These are phyloP conservation scores for Xenopus petersii DNA, from an alignment of 2,797 vertebrate species.

Conservation along the genomic window DNA sequence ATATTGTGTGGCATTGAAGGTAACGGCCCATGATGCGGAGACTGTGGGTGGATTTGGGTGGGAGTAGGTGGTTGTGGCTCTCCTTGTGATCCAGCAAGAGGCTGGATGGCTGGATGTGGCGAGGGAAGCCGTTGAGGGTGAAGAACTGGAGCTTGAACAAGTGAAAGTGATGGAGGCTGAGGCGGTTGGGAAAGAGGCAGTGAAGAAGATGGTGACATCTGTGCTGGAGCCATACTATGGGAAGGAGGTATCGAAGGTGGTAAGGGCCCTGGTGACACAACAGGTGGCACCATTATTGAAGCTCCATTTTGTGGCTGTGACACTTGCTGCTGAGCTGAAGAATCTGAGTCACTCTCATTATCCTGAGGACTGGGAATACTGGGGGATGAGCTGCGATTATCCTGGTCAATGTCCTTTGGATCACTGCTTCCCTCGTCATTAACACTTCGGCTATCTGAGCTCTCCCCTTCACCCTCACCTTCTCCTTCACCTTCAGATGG, in stretches of 20 bases:
- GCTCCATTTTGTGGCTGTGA: slow-evolving; percentile 76
- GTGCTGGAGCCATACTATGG: slow-evolving; percentile 65
- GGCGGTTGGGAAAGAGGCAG: slow-evolving; percentile 71
- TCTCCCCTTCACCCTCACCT: slow-evolving; percentile 76
- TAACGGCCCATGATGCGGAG: slow-evolving; percentile 76
- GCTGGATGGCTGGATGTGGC: slow-evolving; percentile 81
- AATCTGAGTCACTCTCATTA: slow-evolving; percentile 97
- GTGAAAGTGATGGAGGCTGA: slow-evolving; percentile 64
- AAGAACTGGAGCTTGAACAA: slow-evolving; percentile 76
- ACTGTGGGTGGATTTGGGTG: slow-evolving; percentile 71
- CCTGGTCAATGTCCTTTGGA: slow-evolving; percentile 98
- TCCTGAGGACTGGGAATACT: slow-evolving; percentile 97
- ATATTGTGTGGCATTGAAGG: slow-evolving; percentile 73
- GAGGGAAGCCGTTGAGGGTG: slow-evolving; percentile 87
- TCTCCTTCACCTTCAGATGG: slow-evolving; percentile 75
- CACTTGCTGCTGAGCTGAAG: slow-evolving; percentile 91
- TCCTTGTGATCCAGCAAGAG: slow-evolving; percentile 61
- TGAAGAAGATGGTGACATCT: slow-evolving; percentile 73
- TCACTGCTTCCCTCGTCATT: slow-evolving; percentile 97
- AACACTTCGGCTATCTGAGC: slow-evolving; percentile 92
- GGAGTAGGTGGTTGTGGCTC: slow-evolving; percentile 56
- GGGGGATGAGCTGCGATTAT: slow-evolving; percentile 96
- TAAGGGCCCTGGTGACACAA: slow-evolving; percentile 38
- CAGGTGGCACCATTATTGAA: slow-evolving; percentile 51
- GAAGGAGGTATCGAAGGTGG: slow-evolving; percentile 57